Evolutionary conservation across 1,140 invertebrate species (phyloP), one percentile per base, ranked within the genome.

Genomic region (Augochlora pura): DNA sequence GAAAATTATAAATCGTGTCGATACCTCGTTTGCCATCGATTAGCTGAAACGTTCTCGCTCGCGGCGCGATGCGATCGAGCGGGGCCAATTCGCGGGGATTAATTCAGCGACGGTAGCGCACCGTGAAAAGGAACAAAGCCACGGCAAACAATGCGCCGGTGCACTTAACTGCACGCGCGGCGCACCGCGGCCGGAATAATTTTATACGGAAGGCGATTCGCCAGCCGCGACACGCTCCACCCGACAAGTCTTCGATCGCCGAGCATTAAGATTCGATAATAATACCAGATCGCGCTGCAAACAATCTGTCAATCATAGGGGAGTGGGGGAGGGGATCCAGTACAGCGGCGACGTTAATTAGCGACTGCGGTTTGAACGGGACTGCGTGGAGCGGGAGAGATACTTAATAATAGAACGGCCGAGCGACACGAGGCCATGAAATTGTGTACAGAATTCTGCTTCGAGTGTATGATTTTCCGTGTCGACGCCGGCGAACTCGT

Each of bases 271-370:
- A 77, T 77, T 77, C 42, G 32, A 49, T 25, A 7, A 25, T 14
- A 62, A 9, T 32, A 0, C 25, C 49, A 42, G 25, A 25, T 16
- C 32, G 25, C 14, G 9, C 1, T 27, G 21, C 66, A 39, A 77
- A 70, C 75, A 77, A 70, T 77, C 57, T 54, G 16, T 70, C 57
- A 52, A 77, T 77, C 70, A 70, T 42, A 27, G 21, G 16, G 8
- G 32, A 16, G 18, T 66, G n/a, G n/a, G n/a, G n/a, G n/a, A n/a
- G n/a, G n/a, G n/a, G n/a, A n/a, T n/a, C n/a, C 27, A 7, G 42
- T 39, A 60, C 6, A 60, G 27, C 32, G 54, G 39, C 42, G 16
- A 49, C 14, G 59, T 49, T 69, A 77, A 77, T 69, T 77, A 77
- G 25, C 25, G 10, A 6, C 18, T 23, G 27, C 8, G 66, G 25